Evolutionary conservation across 2,797 vertebrate species (phyloP), one percentile per base, ranked within the genome.

Genomic region (Clarias platycephalus): DNA sequence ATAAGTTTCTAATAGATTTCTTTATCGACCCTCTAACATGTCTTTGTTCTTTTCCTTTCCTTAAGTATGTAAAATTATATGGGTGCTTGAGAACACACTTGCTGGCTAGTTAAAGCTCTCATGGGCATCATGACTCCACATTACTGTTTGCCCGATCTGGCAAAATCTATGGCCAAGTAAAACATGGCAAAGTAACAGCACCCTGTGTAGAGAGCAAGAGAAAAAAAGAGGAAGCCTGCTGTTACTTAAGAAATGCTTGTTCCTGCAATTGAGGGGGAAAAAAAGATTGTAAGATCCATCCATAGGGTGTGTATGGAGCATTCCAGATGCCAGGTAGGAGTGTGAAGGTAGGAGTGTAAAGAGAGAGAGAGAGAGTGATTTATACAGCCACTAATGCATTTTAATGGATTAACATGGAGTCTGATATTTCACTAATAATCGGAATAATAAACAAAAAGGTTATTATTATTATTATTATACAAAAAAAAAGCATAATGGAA

Each of bases 161-260:
- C 64, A 82, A 22, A 24, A 55, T 78, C 34, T 49, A 22, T 57
- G 13, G 83, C 86, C 83, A 87, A 84, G 83, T 76, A 53, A 86
- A 81, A 81, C 71, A 84, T 68, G 86, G 86, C 82, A 75, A 58
- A 62, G 68, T n/a, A 71, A 78, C 24, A 58, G 20, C 76, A 62
- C 81, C 77, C 82, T 53, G 77, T 82, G 74, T 77, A 77, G 22
- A 83, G 60, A 71, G 64, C 16, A 53, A 49, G 60, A 60, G 68
- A 75, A 70, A 62, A 58, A 62, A 44, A 28, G 37, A 71, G 49
- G 62, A 15, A 24, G 70, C 49, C 60, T 67, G 70, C 57, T 71
- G 62, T 72, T 84, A 83, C 83, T 85, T 83, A 86, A 83, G 80
- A 82, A 85, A 78, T 68, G 74, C 63, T 57, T 71, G 26, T 64